A percentile compares a stretch with the other conserved stretches of the same genome.
Evolutionary conservation across 2,797 vertebrate species (phyloP).

Genomic region (Petrocephalus schoutedeni): DNA sequence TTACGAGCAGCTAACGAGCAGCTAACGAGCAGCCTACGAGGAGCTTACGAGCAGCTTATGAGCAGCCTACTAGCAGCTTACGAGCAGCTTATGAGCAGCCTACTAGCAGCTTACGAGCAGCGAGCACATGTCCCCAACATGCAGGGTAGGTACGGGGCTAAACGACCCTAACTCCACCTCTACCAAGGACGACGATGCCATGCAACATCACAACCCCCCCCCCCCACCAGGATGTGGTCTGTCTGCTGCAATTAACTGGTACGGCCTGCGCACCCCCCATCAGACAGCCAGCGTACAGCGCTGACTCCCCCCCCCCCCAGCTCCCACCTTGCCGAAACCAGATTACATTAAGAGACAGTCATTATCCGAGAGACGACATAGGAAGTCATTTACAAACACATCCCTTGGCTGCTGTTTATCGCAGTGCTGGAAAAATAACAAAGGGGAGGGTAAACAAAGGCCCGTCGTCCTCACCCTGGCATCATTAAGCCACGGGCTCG

Average conservation of each 20-base stretch:
- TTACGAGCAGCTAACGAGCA: too few relatives aligned
- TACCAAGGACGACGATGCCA: neutral
- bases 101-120: neutral
- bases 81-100: too few relatives aligned
- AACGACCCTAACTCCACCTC: neutral
- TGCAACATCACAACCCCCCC: neutral
- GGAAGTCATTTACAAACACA: constrained; percentile 14
- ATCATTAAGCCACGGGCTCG: neutral
- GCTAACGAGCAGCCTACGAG: too few relatives aligned
- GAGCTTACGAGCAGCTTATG: too few relatives aligned
- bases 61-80: too few relatives aligned
- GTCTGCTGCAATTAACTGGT: constrained; percentile 14
- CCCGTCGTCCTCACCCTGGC: neutral
- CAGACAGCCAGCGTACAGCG: neutral
- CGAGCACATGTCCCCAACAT: neutral
- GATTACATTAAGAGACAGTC: neutral
- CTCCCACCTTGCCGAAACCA: neutral
- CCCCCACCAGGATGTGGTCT: neutral
- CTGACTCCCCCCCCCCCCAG: neutral
- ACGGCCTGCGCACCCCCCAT: neutral
- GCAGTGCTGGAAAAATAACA: neutral
- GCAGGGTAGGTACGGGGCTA: neutral
- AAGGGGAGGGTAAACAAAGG: neutral
- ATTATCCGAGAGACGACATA: neutral
- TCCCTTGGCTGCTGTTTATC: neutral